Conservation (phyloP, 2,797 vertebrate genomes). For the Enteromius unitaeniatus region DNA sequence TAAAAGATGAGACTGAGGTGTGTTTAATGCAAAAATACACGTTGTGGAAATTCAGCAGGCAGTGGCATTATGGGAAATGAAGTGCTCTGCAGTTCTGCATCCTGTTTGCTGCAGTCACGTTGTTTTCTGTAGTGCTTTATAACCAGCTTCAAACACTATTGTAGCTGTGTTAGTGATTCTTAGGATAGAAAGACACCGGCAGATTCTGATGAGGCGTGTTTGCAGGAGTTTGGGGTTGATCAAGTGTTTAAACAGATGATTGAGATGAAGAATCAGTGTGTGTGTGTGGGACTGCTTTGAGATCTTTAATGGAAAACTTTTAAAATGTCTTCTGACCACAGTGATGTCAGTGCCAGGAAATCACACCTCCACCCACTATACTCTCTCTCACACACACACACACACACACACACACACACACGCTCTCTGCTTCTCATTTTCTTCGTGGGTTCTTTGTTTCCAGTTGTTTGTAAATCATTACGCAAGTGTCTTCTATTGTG, state of each 20-base stretch:
- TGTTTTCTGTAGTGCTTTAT: neutral
- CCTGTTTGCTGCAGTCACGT: neutral
- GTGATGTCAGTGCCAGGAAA: conserved; percentile 30
- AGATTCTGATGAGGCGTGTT: neutral
- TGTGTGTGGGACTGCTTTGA: neutral
- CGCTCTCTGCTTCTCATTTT: neutral
- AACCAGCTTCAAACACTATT: neutral
- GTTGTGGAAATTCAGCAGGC: neutral
- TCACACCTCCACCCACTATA: neutral
- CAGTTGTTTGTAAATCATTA: neutral
- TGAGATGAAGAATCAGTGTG: neutral
- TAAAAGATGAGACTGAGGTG: neutral
- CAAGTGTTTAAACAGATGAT: neutral
- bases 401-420: conserved; percentile 7
- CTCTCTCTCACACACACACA: neutral
- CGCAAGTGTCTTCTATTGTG: neutral
- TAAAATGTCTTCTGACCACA: conserved; percentile 50
- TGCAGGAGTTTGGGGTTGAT: neutral
- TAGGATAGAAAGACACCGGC: neutral
- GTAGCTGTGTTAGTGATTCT: neutral
- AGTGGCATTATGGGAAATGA: neutral
- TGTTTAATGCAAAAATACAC: neutral
- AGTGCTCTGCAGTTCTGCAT: neutral
- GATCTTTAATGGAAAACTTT: conserved; percentile 27
- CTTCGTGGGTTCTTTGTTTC: neutral